Evolutionary conservation across 2,888 invertebrate species (phyloP), one percentile per base, ranked within the genome.

Genomic region (Lasioglossum calceatum): DNA sequence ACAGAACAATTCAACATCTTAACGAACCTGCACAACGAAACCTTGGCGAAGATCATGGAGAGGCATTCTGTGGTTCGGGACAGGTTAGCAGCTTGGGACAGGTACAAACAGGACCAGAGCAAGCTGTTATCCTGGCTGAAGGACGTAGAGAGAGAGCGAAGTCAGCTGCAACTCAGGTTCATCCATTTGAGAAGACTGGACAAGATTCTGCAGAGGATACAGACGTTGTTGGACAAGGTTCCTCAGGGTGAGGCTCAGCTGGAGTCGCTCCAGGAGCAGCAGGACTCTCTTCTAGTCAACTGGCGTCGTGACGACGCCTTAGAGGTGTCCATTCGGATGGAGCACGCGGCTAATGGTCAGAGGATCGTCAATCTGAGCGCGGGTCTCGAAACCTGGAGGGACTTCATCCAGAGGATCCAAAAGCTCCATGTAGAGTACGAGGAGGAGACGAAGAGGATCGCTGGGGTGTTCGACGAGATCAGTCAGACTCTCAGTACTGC

Each of bases 1-100:
- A 93, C 94, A 85, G 98, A 98, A 92, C 97, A 97, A 93, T 98
- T 98, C 93, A 97, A 97, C 92, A 96, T 97, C 0, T 95, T 98
- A 77, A 98, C 98, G 0, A 98, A 98, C 93, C 96, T 98, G 14
- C 98, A 98, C 95, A 98, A 98, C 94, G 98, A 98, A 94, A 98
- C 98, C 0, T 95, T 98, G 44, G 96, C 97, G 0, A 96, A 97
- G 89, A 98, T 98, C 84, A 97, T 97, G 94, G 97, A 98, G 87
- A 96, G 98, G 89, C 98, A 98, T 93, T 96, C 96, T 50, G 97
- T 97, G 91, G 97, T 98, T 16, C 97, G 97, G 89, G 96, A 96
- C 0, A 96, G 98, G 84, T 96, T 98, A 36, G 96, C 96, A 4
- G 96, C 97, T 0, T 98, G 98, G 98, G 97, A 98, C 90, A 96